These are phyloP conservation scores for Pissodes strobi DNA, from an alignment of 1,140 invertebrate species.

Conservation along the genomic window DNA sequence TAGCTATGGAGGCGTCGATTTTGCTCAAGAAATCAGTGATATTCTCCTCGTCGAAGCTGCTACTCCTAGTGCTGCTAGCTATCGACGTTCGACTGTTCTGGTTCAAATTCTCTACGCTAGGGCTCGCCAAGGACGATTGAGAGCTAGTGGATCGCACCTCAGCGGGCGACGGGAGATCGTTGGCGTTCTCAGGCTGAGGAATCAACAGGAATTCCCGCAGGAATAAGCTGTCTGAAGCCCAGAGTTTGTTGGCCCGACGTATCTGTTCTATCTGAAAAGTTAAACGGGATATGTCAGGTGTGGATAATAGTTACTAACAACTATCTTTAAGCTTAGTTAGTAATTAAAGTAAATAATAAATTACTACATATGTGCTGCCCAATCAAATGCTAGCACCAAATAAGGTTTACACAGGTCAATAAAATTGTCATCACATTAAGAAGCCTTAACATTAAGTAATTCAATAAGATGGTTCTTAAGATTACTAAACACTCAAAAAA, in stretches of 20 bases:
- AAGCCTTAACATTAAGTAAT: too few relatives aligned
- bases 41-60: conserved; percentile 63
- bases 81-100: conserved; percentile 6
- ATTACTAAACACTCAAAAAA: too few relatives aligned
- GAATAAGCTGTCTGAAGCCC: conserved; percentile 87
- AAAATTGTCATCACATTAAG: too few relatives aligned
- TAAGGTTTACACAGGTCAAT: too few relatives aligned
- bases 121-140: conserved; percentile 22
- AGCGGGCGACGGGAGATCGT: conserved; percentile 52
- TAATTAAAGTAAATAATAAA: too few relatives aligned
- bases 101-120: conserved; percentile 30
- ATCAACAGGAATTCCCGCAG: conserved; percentile 80
- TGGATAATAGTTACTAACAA: too few relatives aligned
- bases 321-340: too few relatives aligned
- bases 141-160: conserved; percentile 30
- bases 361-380: too few relatives aligned
- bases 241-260: conserved; percentile 82
- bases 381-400: too few relatives aligned
- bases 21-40: conserved; percentile 83
- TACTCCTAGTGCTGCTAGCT: conserved; percentile 8
- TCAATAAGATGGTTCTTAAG: too few relatives aligned
- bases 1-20: conserved; percentile 85
- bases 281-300: too few relatives aligned
- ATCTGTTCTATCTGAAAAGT: conserved; percentile 86
- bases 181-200: conserved; percentile 65